Percentiles rank a stretch among this genome's conserved stretches.
phyloP scores from a whole-genome alignment of 2,888 invertebrate genomes.

The Stratiomys singularior region DNA sequence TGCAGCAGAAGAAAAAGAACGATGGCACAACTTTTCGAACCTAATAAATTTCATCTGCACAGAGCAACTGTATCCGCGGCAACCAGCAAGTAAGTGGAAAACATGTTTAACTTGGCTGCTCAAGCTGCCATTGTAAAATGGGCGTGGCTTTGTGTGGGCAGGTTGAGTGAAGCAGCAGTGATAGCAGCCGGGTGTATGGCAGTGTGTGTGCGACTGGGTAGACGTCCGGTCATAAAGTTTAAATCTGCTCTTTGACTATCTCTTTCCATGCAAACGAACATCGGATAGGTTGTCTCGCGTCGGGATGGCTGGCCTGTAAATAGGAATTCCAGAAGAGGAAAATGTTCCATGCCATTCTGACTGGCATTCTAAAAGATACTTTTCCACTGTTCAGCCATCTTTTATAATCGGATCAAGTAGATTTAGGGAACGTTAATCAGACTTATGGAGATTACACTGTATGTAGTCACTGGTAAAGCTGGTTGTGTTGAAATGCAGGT shows the following conservation, averaged over 20 bases:
- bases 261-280: neutral
- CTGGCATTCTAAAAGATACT: constrained; percentile 26
- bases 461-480: too few relatives aligned
- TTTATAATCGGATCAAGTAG: constrained; percentile 52
- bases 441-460: constrained; percentile 46
- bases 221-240: too few relatives aligned
- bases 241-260: neutral
- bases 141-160: constrained; percentile 55
- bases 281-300: neutral
- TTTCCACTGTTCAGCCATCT: constrained; percentile 34
- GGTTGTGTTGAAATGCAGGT: neutral
- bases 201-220: neutral
- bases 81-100: neutral
- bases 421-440: constrained; percentile 50
- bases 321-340: neutral
- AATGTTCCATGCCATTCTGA: neutral
- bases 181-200: neutral
- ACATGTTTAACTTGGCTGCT: constrained; percentile 30
- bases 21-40: neutral
- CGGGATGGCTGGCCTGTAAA: neutral
- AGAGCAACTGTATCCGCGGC: neutral
- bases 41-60: neutral
- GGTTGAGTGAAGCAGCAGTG: neutral
- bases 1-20: neutral
- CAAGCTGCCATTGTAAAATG: constrained; percentile 61